These are phyloP conservation scores for Emys orbicularis DNA, from an alignment of 2,797 vertebrate species.

Conservation along the genomic window DNA sequence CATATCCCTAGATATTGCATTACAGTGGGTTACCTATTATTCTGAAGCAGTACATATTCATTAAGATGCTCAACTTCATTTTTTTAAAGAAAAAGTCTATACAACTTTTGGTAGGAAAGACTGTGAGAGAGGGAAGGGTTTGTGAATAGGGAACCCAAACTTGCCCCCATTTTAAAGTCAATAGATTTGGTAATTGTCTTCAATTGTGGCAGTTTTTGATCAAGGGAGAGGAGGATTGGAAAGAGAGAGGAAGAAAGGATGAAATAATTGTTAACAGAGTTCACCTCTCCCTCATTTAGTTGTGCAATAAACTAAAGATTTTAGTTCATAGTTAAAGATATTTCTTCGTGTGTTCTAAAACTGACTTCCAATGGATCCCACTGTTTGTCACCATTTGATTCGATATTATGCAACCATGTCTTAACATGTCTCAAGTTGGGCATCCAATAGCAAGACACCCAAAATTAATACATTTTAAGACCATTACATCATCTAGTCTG, in stretches of 20 bases:
- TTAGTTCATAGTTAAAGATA: not conserved
- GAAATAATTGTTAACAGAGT: not conserved
- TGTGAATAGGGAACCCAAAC: not conserved
- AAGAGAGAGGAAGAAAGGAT: not conserved
- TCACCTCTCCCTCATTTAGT: not conserved
- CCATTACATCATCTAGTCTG: not conserved
- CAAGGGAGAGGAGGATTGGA: not conserved
- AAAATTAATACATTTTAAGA: not conserved
- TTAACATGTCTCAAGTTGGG: not conserved
- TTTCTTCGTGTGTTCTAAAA: not conserved
- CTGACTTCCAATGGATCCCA: not conserved
- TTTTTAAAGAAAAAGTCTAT: not conserved
- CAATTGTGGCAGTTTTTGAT: rapidly evolving
- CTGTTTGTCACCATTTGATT: not conserved
- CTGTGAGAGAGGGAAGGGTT: not conserved
- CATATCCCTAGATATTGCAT: not conserved
- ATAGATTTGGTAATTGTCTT: not conserved
- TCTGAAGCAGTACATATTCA: not conserved
- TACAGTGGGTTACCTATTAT: not conserved
- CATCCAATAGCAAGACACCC: not conserved
- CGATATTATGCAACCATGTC: not conserved
- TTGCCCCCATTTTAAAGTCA: not conserved
- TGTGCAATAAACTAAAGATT: not conserved
- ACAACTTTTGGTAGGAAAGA: not conserved
- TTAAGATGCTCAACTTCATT: not conserved